Evolutionary conservation across 2,113 vertebrate species (phyloP).

Genomic region (Archilochus colubris): DNA sequence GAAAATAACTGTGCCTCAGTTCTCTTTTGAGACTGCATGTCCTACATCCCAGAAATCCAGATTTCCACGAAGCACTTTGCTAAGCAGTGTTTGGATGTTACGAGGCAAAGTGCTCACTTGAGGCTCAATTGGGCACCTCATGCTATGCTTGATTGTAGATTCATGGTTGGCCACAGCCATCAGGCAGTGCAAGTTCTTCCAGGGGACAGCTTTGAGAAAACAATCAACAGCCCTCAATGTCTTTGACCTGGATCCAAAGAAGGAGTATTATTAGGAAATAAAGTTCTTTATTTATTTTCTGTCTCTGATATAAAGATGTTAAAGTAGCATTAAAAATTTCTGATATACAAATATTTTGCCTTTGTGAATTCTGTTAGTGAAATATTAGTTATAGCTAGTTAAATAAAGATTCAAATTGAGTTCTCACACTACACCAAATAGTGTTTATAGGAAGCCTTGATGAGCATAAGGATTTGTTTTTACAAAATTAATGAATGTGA

Average conservation of each 20-base stretch:
- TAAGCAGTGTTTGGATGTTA: not conserved
- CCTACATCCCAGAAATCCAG: not conserved
- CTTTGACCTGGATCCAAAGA: not conserved
- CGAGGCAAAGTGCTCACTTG: not conserved
- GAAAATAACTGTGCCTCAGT: not conserved
- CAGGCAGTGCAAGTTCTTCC: not conserved
- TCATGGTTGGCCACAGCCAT: not conserved
- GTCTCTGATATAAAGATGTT: not conserved
- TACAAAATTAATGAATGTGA: constrained; percentile 52
- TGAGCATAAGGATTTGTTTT: constrained; percentile 64
- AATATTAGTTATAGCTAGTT: constrained; percentile 44
- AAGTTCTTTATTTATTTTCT: not conserved
- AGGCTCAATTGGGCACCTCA: not conserved
- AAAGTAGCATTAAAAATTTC: not conserved
- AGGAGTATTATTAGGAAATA: not conserved
- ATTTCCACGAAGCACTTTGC: not conserved
- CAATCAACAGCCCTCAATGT: not conserved
- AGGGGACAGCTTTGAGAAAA: not conserved
- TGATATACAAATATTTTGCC: constrained; percentile 45
- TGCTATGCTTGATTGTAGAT: not conserved
- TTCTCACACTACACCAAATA: constrained; percentile 12
- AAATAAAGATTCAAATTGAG: constrained; percentile 46
- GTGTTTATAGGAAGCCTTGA: constrained; percentile 54
- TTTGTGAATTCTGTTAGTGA: constrained; percentile 4
- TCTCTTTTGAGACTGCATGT: rapidly evolving